phyloP scores from a whole-genome alignment of 2,888 invertebrate species.

The Dasysyrphus albostriatus region DNA sequence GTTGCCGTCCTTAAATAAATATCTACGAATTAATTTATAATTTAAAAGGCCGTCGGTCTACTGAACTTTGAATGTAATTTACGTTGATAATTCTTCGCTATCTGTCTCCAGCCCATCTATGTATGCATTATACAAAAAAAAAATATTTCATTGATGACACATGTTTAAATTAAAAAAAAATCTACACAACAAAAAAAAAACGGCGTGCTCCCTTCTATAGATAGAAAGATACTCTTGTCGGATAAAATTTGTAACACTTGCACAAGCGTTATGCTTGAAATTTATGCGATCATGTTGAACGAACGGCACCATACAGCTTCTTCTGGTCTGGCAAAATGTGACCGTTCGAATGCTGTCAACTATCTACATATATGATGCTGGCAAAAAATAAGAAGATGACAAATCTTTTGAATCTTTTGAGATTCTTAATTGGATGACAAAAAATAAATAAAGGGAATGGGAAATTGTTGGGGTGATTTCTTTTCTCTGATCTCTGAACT shows the following conservation, averaged over 20 bases:
- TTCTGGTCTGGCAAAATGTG: conserved; percentile 11
- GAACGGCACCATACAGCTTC: neutral
- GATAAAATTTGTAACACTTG: conserved; percentile 65
- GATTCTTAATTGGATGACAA: conserved; percentile 65
- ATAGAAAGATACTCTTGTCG: conserved; percentile 41
- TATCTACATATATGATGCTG: conserved; percentile 40
- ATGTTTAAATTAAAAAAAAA: conserved; percentile 35
- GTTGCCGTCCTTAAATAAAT: too few species aligned
- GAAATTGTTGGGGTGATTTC: conserved; percentile 56
- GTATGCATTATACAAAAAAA: conserved; percentile 57
- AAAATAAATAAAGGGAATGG: conserved; percentile 7
- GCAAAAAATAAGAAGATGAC: conserved; percentile 38
- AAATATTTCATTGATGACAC: conserved; percentile 66
- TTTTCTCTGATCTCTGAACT: conserved; percentile 64
- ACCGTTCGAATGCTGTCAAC: conserved; percentile 24
- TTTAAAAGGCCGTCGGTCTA: neutral
- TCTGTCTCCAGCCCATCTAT: conserved; percentile 19
- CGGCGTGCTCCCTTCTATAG: conserved; percentile 38
- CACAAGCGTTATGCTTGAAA: conserved; percentile 59
- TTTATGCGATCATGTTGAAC: conserved; percentile 59
- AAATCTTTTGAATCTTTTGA: conserved; percentile 47
- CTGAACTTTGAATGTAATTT: conserved; percentile 1
- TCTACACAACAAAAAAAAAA: neutral
- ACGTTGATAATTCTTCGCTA: neutral
- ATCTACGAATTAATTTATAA: too few species aligned